Base-by-base conservation (phyloP, 2,888 invertebrate genomes). In the Plebejus melissa region DNA sequence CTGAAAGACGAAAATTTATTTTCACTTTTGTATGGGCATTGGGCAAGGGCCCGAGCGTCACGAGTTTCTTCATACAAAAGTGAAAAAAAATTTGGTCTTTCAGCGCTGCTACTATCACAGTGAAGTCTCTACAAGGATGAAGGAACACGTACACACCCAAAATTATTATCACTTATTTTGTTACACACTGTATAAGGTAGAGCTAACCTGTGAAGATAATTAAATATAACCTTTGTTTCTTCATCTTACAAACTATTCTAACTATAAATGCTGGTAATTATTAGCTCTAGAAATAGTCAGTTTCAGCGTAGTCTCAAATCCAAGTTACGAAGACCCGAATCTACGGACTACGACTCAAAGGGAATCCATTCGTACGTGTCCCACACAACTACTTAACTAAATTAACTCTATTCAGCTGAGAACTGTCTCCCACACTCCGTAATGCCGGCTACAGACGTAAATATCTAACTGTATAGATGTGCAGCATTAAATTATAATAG, bases 301-400 rank as follows among this genome's bases (percentile, higher is more conserved):
- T 60, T 58, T 28, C 7, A 60, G 60, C 11, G 58, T 22, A 58
- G 22, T 58, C 58, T 9, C 60, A 9, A 11, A 13, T 28, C 13
- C 32, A 22, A 60, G 58, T 22, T 6, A 5, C 28, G 28, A 60
- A 60, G 57, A 32, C 32, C 9, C 65, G 4, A 36, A 5, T 65
- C 28, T 28, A 65, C 32, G 3, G 16, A 1, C 28, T 28, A 65
- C 32, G 3, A 36, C 4, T 65, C 65, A 36, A 65, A 32, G 65
- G 16, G 11, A 65, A 65, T 28, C 60, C 60, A 60, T 65, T 65
- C 60, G 60, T 65, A 65, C 5, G 65, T 16, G 65, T 65, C 65
- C 16, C 13, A 36, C 13, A 36, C 65, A 65, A 11, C 60, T 60
- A 60, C 65, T 65, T 16, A 65, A 36, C 65, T 65, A 32, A 65